These are phyloP conservation scores for Cantharis nigra DNA, from an alignment of 2,888 invertebrate species.

Conservation along the genomic window DNA sequence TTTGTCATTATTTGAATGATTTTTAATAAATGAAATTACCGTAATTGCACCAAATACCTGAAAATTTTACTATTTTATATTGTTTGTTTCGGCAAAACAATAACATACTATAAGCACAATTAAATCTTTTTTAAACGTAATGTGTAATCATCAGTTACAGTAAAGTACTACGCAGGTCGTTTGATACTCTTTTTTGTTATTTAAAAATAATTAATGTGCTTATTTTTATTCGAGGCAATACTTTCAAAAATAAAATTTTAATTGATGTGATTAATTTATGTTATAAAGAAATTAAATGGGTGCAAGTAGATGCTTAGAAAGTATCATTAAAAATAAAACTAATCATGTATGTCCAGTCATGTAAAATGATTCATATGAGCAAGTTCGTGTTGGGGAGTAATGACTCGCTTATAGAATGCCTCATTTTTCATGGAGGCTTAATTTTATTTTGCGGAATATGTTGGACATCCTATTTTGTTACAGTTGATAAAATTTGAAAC, in stretches of 20 bases:
- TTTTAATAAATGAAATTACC: too few species aligned
- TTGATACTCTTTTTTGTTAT: too few species aligned
- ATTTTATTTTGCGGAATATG: conserved; percentile 48
- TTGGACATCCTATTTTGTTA: conserved; percentile 46
- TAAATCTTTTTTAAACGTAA: too few species aligned
- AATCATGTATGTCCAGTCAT: conserved; percentile 31
- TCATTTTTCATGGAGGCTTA: conserved; percentile 46
- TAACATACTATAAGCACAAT: too few species aligned
- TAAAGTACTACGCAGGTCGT: too few species aligned
- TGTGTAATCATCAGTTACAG: too few species aligned
- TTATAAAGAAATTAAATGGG: not conserved
- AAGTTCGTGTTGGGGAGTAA: conserved; percentile 38
- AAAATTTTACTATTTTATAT: too few species aligned
- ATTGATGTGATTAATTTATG: not conserved
- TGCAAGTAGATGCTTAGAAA: not conserved
- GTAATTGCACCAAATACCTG: too few species aligned
- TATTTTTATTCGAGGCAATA: not conserved
- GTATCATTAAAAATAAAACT: conserved; percentile 20
- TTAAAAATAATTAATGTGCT: too few species aligned
- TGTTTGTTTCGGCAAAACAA: too few species aligned
- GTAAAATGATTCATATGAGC: conserved; percentile 28
- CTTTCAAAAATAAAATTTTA: not conserved
- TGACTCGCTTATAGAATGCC: conserved; percentile 42
- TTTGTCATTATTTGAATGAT: too few species aligned
- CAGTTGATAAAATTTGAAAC: conserved; percentile 44